These are phyloP conservation scores for Microcebus ravelobensis DNA, from an alignment of 2,113 vertebrate genomes.

Conservation along the genomic window DNA sequence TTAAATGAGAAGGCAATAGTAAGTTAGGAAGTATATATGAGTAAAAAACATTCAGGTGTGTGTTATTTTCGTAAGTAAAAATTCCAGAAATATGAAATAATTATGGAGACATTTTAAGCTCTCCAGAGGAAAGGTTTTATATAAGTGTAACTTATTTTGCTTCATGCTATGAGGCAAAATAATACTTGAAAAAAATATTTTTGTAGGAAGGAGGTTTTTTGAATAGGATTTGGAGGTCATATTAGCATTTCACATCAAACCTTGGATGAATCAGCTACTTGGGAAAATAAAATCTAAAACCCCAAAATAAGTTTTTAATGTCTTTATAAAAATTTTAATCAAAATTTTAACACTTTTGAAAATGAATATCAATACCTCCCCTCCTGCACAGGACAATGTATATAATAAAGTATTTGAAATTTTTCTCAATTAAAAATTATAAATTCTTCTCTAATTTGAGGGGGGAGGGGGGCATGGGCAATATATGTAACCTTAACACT, in stretches of 20 bases:
- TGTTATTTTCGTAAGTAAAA: conserved; percentile 47
- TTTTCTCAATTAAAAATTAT: not conserved
- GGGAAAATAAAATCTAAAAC: not conserved
- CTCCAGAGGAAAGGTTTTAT: conserved; percentile 30
- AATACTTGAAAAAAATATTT: conserved; percentile 19
- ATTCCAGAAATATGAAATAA: conserved; percentile 47
- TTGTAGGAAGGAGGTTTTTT: conserved; percentile 25
- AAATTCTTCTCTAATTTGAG: not conserved
- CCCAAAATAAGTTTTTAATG: not conserved
- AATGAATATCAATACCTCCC: not conserved
- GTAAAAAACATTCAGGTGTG: not conserved
- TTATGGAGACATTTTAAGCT: not conserved
- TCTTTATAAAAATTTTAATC: not conserved
- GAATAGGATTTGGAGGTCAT: conserved; percentile 34
- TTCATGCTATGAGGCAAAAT: conserved; percentile 36
- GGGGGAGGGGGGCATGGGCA: too few species aligned
- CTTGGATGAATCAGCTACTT: conserved; percentile 44
- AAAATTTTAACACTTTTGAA: not conserved
- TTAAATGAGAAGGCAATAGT: not conserved
- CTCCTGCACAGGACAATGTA: not conserved
- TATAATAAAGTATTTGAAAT: conserved; percentile 14
- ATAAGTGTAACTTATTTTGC: conserved; percentile 58
- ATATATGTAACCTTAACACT: too few species aligned
- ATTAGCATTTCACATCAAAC: conserved; percentile 55
- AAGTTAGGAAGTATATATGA: not conserved